phyloP scores from a whole-genome alignment of 2,888 invertebrate genomes.

The Pegoplata infirma region DNA sequence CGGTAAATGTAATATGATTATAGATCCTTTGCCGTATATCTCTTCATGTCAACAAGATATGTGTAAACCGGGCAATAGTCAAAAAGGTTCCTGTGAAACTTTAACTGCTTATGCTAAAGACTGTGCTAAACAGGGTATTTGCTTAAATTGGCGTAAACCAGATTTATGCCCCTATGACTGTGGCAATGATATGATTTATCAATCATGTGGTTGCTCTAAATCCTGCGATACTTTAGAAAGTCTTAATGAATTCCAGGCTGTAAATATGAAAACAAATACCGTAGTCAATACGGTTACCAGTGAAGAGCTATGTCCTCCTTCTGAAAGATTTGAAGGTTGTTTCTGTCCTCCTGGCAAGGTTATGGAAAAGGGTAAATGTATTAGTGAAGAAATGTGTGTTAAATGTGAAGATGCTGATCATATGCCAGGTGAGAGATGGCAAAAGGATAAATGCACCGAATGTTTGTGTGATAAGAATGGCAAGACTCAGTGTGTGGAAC shows the following conservation, averaged over 20 bases:
- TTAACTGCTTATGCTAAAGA: slow-evolving; percentile 86
- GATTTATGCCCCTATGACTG: slow-evolving; percentile 84
- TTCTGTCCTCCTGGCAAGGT: slow-evolving; percentile 89
- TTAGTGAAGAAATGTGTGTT: slow-evolving; percentile 83
- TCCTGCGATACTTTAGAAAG: slow-evolving; percentile 74
- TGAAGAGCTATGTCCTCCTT: slow-evolving; percentile 78
- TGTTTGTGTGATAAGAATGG: slow-evolving; percentile 83
- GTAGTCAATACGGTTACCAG: slow-evolving; percentile 69
- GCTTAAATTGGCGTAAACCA: slow-evolving; percentile 84
- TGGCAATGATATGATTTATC: slow-evolving; percentile 73
- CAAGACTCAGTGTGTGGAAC: slow-evolving; percentile 82
- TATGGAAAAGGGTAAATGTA: slow-evolving; percentile 85
- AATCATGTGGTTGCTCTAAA: slow-evolving; percentile 76
- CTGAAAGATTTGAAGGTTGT: slow-evolving; percentile 85
- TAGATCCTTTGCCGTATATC: slow-evolving; percentile 84
- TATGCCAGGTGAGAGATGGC: slow-evolving; percentile 83
- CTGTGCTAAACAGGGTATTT: slow-evolving; percentile 85
- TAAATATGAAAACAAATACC: slow-evolving; percentile 70
- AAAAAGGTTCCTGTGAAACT: slow-evolving; percentile 82
- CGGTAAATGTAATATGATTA: slow-evolving; percentile 85
- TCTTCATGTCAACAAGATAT: slow-evolving; percentile 85
- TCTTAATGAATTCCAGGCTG: slow-evolving; percentile 70
- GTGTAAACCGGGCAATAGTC: slow-evolving; percentile 80
- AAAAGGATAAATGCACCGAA: slow-evolving; percentile 84
- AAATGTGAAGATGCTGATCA: slow-evolving; percentile 87